A percentile compares a stretch with the other conserved stretches of the same genome.
Conservation (phyloP, 2,888 invertebrate species). For the Platerodrilus igneus region DNA sequence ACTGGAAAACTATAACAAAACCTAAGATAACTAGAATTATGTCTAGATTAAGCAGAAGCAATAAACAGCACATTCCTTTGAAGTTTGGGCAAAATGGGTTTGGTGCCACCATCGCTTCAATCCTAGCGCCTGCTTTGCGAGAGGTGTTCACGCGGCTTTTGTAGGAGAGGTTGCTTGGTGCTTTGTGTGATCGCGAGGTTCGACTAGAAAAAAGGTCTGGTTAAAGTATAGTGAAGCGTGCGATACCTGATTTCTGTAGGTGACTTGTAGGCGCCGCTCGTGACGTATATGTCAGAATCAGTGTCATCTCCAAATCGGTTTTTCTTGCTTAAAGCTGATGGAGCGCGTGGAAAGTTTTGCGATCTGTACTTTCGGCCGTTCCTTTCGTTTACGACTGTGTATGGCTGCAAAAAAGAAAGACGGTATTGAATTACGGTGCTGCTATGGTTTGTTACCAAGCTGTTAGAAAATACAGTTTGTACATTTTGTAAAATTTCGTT, state of each 20-base stretch:
- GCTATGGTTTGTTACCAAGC: too few relatives aligned
- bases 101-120: conserved; percentile 86
- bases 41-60: conserved; percentile 80
- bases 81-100: conserved; percentile 88
- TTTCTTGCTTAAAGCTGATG: conserved; percentile 52
- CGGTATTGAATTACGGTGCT: too few relatives aligned
- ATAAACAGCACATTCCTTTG: conserved; percentile 83
- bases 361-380: conserved; percentile 34
- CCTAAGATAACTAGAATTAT: conserved; percentile 82
- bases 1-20: conserved; percentile 85
- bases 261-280: conserved; percentile 75
- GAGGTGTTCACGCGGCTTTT: too few relatives aligned
- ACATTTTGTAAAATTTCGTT: too few relatives aligned
- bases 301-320: conserved; percentile 58
- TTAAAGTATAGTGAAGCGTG: too few relatives aligned
- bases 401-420: conserved; percentile 49
- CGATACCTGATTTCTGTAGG: conserved; percentile 78
- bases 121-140: conserved; percentile 69
- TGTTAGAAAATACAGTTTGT: too few relatives aligned
- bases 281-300: conserved; percentile 79
- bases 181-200: conserved; percentile 48
- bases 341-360: conserved; percentile 45
- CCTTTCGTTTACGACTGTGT: conserved; percentile 59
- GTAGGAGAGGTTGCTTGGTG: conserved; percentile 56
- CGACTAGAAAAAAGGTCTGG: conserved; percentile 44